Evolutionary conservation across 2,113 vertebrate species (phyloP), one percentile per base, ranked within the genome.

Genomic region (Hippocampus comes): DNA sequence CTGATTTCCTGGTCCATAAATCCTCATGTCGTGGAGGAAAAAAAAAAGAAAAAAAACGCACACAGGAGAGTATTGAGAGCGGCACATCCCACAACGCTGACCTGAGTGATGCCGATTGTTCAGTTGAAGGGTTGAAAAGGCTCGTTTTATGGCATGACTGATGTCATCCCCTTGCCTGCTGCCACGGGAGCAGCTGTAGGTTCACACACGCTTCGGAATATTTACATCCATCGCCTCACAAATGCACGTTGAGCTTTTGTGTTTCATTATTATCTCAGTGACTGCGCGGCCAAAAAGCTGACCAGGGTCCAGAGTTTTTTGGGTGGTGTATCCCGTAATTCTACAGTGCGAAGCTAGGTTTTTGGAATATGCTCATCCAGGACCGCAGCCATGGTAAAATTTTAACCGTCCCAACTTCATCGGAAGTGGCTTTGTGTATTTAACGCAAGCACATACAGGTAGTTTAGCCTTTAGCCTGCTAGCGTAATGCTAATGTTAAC

Each of bases 151-250:
- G 53, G 48, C 57, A 42, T 71, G 71, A 78, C 48, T 73, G 56
- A 78, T 81, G 72, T 71, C 60, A 57, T 80, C 46, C 63, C 43
- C 38, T 68, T 42, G 66, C 72, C 73, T 71, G 70, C 70, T 67
- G 75, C 69, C 75, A 74, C 75, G 71, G 64, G 73, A 73, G 57
- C 67, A 73, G 76, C 46, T 25, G 20, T 56, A 71, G 80, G 78
- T 64, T 82, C 77, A 78, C 68, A 78, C 53, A 68, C 71, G 51
- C 53, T 63, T 87, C 81, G 72, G 84, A 84, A 86, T 83, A 83
- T 86, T 84, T 82, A 78, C 56, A 21, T 68, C 68, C 46, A 60
- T 71, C 70, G 69, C 59, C 73, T 67, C 21, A 70, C 74, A 71
- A 21, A 78, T 78, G 83, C 77, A 34, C 71, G 27, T 59, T 80